Evolutionary conservation across 2,113 vertebrate species (phyloP).

Genomic region (Eolophus roseicapilla): DNA sequence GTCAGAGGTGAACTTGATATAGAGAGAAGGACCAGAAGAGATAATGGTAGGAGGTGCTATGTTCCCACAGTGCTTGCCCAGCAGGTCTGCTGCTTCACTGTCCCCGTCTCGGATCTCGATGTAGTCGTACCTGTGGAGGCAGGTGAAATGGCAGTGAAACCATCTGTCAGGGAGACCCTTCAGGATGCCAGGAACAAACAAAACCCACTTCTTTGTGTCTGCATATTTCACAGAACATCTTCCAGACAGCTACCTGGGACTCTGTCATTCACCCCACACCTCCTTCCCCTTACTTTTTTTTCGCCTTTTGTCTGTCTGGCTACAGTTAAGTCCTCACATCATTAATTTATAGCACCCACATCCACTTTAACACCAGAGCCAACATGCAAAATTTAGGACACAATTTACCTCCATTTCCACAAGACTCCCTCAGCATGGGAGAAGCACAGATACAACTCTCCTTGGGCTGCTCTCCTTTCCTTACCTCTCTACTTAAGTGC

Average conservation of each 20-base stretch:
- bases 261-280: neutral
- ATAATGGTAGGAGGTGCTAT: slow-evolving; percentile 95
- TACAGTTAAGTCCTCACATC: neutral
- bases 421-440: neutral
- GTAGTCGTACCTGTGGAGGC: slow-evolving; percentile 88
- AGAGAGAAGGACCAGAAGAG: slow-evolving; percentile 90
- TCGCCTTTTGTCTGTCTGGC: neutral
- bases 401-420: neutral
- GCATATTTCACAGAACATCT: neutral
- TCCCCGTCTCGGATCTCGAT: slow-evolving; percentile 96
- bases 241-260: neutral
- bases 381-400: neutral
- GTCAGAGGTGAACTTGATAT: slow-evolving; percentile 96
- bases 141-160: neutral
- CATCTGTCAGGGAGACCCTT: neutral
- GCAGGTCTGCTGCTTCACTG: slow-evolving; percentile 85
- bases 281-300: neutral
- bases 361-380: neutral
- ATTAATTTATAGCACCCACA: neutral
- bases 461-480: neutral
- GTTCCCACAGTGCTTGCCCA: slow-evolving; percentile 97
- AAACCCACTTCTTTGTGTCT: neutral
- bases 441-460: neutral
- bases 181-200: neutral
- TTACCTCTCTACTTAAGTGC: neutral